Conservation (phyloP, 2,113 vertebrate genomes). For the Sebastes fasciatus region DNA sequence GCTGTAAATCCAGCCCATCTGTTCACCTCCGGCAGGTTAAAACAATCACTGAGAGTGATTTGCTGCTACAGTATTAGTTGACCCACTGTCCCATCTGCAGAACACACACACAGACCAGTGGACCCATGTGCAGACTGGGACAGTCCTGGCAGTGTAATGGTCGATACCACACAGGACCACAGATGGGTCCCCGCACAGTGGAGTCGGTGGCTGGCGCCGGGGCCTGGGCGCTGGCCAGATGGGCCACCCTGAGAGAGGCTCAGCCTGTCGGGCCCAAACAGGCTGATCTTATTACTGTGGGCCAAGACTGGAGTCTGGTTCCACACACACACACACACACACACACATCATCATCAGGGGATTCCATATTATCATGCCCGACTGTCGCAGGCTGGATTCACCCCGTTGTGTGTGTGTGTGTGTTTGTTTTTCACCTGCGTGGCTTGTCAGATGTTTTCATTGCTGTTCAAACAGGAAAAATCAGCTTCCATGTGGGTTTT, state of each 20-base stretch:
- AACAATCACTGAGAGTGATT: constrained; percentile 21
- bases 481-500: constrained; percentile 39
- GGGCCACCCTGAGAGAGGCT: constrained; percentile 78
- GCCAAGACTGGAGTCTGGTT: constrained; percentile 68
- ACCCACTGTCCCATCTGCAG: constrained; percentile 66
- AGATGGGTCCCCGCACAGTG: constrained; percentile 73
- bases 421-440: constrained; percentile 34
- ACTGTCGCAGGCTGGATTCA: constrained; percentile 37
- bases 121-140: constrained; percentile 57
- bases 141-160: constrained; percentile 54
- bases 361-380: constrained; percentile 51
- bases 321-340: constrained; percentile 44
- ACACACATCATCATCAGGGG: constrained; percentile 50
- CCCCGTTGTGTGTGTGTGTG: constrained; percentile 1
- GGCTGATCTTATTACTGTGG: constrained; percentile 75
- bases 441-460: constrained; percentile 39
- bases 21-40: constrained; percentile 18
- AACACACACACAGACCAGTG: constrained; percentile 47
- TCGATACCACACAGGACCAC: constrained; percentile 72
- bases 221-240: constrained; percentile 72
- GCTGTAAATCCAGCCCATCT: constrained; percentile 16
- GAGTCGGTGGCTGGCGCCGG: constrained; percentile 65
- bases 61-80: constrained; percentile 28
- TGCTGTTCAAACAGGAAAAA: constrained; percentile 45
- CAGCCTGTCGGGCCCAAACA: constrained; percentile 69